These are phyloP conservation scores for Ranitomeya variabilis DNA, from an alignment of 2,113 vertebrate genomes.

Conservation along the genomic window DNA sequence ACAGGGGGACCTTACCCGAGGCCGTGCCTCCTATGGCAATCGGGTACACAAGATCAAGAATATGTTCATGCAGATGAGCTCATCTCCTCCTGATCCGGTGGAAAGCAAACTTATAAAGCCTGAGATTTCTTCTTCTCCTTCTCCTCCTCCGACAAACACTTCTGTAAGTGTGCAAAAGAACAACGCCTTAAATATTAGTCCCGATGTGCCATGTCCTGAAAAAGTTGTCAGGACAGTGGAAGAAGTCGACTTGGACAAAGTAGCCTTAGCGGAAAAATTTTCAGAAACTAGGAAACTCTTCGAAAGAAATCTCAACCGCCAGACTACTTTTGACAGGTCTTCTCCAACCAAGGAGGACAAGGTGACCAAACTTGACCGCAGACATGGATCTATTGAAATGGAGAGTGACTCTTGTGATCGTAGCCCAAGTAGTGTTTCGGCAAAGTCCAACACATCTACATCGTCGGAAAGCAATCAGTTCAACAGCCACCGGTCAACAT, in stretches of 20 bases:
- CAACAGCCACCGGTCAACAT: conserved; percentile 66
- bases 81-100: conserved; percentile 72
- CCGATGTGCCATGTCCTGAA: conserved; percentile 70
- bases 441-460: conserved; percentile 36
- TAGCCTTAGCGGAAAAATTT: conserved; percentile 88
- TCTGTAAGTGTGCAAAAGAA: conserved; percentile 72
- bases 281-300: conserved; percentile 90
- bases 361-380: conserved; percentile 63
- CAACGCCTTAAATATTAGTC: conserved; percentile 71
- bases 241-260: conserved; percentile 87
- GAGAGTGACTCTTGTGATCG: conserved; percentile 62
- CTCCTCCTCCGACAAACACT: conserved; percentile 68
- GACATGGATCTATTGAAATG: conserved; percentile 59
- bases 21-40: conserved; percentile 83
- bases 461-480: conserved; percentile 62
- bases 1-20: conserved; percentile 78
- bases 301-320: conserved; percentile 82
- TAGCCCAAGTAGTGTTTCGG: conserved; percentile 59
- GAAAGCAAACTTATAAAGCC: conserved; percentile 76
- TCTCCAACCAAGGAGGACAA: conserved; percentile 74
- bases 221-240: conserved; percentile 75
- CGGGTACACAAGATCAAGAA: conserved; percentile 92
- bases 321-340: conserved; percentile 73
- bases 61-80: conserved; percentile 90
- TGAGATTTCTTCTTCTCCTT: conserved; percentile 63